Evolutionary conservation across 2,888 invertebrate genomes (phyloP).

Genomic region (Bursaphelenchus okinawaensis): DNA sequence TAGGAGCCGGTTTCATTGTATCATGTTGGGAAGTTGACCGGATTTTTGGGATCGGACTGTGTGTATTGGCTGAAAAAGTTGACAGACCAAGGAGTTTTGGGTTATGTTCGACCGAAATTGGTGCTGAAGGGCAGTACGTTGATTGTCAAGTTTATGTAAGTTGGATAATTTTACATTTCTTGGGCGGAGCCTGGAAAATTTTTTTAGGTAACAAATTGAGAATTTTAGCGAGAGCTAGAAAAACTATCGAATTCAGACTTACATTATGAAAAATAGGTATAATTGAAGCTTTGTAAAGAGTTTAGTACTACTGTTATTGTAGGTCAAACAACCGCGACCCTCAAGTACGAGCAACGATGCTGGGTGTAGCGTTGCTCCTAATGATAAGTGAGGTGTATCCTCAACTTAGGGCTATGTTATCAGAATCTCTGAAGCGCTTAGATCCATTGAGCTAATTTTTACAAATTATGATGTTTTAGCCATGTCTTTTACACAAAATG

Average conservation of each 20-base stretch:
- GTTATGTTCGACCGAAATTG: constrained; percentile 35
- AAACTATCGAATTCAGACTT: no score
- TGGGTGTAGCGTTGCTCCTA: constrained; percentile 29
- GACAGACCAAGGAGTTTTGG: constrained; percentile 27
- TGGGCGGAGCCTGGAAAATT: no score
- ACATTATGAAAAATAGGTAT: no score
- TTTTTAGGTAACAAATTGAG: no score
- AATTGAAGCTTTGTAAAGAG: no score
- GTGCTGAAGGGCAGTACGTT: constrained; percentile 31
- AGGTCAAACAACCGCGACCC: constrained; percentile 31
- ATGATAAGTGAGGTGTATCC: constrained; percentile 34
- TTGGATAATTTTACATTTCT: no score
- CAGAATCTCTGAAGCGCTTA: constrained; percentile 18
- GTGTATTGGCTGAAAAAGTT: constrained; percentile 35
- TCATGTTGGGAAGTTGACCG: constrained; percentile 31
- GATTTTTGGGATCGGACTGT: constrained; percentile 32
- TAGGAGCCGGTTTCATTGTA: constrained; percentile 25
- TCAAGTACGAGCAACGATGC: constrained; percentile 32
- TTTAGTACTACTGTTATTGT: no score
- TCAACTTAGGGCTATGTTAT: constrained; percentile 25
- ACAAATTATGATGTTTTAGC: no score
- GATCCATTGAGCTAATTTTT: constrained; percentile 3
- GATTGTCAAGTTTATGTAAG: constrained; percentile 34
- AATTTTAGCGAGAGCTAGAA: no score
- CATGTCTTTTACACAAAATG: no score